These are phyloP conservation scores for Apis dorsata DNA, from an alignment of 1,140 invertebrate genomes.

Conservation along the genomic window DNA sequence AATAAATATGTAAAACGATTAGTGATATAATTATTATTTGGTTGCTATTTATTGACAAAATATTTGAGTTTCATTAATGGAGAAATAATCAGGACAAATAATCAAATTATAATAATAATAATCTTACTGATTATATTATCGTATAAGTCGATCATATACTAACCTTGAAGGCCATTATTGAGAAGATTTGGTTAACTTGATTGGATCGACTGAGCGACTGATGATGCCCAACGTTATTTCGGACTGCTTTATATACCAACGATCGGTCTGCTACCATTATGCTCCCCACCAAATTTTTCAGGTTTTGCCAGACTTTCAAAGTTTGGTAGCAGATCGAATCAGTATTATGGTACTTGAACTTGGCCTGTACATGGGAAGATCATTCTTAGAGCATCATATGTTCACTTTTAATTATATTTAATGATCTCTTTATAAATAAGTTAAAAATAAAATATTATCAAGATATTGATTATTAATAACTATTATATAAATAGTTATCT, in stretches of 20 bases:
- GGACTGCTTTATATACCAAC: conserved; percentile 59
- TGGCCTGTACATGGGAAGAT: conserved; percentile 36
- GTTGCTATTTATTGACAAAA: too few relatives aligned
- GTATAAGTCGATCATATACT: conserved; percentile 39
- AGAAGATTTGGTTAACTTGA: conserved; percentile 51
- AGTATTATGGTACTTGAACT: conserved; percentile 60
- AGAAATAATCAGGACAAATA: not conserved
- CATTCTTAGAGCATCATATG: not conserved
- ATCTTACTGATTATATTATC: too few relatives aligned
- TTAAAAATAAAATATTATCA: not conserved
- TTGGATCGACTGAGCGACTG: conserved; percentile 68
- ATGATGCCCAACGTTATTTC: conserved; percentile 61
- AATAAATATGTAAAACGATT: not conserved
- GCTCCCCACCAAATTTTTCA: conserved; percentile 41
- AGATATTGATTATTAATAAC: not conserved
- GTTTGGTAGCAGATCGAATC: conserved; percentile 47
- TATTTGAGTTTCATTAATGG: not conserved
- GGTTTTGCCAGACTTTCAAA: conserved; percentile 55
- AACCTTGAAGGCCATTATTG: conserved; percentile 74
- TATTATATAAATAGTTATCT: not conserved
- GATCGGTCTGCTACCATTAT: conserved; percentile 16
- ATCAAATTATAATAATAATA: too few relatives aligned
- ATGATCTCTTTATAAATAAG: not conserved
- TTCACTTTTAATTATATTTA: not conserved
- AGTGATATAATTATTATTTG: not conserved